Base-by-base conservation (phyloP, 2,888 invertebrate genomes). In the Coremacera marginata region DNA sequence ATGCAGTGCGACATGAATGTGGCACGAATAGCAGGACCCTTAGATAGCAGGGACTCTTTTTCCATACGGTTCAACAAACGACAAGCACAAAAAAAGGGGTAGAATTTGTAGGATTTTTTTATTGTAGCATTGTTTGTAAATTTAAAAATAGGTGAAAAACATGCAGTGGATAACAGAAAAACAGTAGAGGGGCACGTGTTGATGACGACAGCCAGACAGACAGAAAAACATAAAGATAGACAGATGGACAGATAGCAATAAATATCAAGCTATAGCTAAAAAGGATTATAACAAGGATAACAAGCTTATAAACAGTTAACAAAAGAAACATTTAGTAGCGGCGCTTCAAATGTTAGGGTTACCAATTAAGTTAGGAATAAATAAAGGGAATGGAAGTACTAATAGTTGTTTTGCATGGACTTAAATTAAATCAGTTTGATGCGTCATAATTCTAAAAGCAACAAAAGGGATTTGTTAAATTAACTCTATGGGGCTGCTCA, bases 241-340 rank as follows among this genome's bases (percentile, higher is more conserved):
- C 57, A 22, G 55, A 55, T 22, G 55, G 19, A 57, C 57, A 25
- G 57, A 57, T 25, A 44, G 44, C 44, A 44, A 44, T 44, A 44
- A 44, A 44, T 44, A 44, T 44, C 44, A 44, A 44, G 44, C 44
- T 44, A 44, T 14, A 44, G 3, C 57, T 27, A 31, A 34, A 71
- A 19, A 25, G 63, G 51, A 63, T 63, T 57, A 60, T 25, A 19
- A 57, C 37, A 37, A 60, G 71, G 60, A 34, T 71, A 71, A 71
- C 60, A 37, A 71, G 71, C 71, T 60, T 37, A 60, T 44, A 44
- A 71, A 37, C 34, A 34, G 51, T 31, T 55, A 9, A 52, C n/a
- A 55, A 70, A 70, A 55, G 27, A 31, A 70, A 52, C 55, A 52
- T 44, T 44, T 44, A 11, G 44, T 44, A 7, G 37, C 37, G 7